Evolutionary conservation across 2,113 vertebrate species (phyloP), one percentile per base, ranked within the genome.

Genomic region (Spilogale gracilis): DNA sequence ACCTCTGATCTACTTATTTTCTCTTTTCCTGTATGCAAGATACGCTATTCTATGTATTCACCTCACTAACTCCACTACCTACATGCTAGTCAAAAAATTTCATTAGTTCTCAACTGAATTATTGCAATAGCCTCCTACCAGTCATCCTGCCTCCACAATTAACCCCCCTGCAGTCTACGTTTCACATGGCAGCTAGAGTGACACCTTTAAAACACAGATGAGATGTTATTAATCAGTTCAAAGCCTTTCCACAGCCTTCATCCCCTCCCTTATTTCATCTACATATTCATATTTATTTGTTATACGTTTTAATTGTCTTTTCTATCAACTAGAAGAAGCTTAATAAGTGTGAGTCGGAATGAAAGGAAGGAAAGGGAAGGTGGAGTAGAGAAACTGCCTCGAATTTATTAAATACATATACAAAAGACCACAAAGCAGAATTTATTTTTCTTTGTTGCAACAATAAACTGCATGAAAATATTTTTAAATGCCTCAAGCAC

Each of bases 271-370:
- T 32, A n/a, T n/a, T 82, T 78, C 30, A 79, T 56, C 2, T 79
- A 38, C 7, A 48, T 38, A 14, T 73, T 89, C 17, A 45, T 69
- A 56, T 54, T 90, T 56, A 71, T 76, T 91, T 81, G 12, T n/a
- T 89, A 30, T 80, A n/a, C 78, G 52, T 91, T 96, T 95, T 43
- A 61, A 50, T 71, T 78, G 9, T 45, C 9, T 76, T 93, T 92
- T 23, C n/a, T 32, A 58, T 5, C 11, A 32, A 71, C 8, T 91
- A 79, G 3, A 92, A 48, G 38, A 83, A 90, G 21, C 18, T 82
- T 18, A 93, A 25, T n/a, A 60, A 9, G 7, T 8, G 4, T 45
- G 32, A 3, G 4, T 50, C 21, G 18, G 54, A 30, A 16, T 71
- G 27, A 20, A 96, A 27, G 17, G 1, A 69, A 87, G 14, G 21